Evolutionary conservation across 2,797 vertebrate genomes (phyloP).

Genomic region (Squalus acanthias): DNA sequence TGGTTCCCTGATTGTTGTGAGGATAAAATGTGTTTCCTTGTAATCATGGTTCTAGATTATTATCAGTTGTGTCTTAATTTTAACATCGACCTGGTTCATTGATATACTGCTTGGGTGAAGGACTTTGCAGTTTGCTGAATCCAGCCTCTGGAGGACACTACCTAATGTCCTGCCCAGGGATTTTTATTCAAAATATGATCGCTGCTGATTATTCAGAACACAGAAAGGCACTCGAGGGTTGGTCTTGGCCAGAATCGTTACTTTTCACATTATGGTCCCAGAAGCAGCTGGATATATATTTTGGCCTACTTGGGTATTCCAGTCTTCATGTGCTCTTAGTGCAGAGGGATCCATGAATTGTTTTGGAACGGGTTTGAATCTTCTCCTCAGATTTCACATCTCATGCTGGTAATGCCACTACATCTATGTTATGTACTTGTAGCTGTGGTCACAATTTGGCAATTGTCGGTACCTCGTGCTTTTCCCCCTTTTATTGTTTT

Average conservation of each 20-base stretch:
- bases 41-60: background rate
- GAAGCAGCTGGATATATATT: background rate
- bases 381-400: background rate
- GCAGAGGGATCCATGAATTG: background rate
- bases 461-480: background rate
- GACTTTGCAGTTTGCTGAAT: background rate
- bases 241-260: background rate
- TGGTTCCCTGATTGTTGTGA: background rate
- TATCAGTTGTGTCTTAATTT: background rate
- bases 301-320: background rate
- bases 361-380: constrained; percentile 4
- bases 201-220: background rate
- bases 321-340: background rate
- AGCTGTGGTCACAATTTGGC: background rate
- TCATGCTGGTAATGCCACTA: background rate
- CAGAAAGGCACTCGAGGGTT: background rate
- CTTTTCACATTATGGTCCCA: background rate
- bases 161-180: background rate
- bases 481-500: background rate
- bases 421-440: background rate
- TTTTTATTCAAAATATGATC: constrained; percentile 1
- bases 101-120: background rate
- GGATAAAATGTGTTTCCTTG: background rate
- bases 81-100: background rate
- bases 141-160: background rate